Percentiles rank a stretch among this genome's conserved stretches.
Conservation (phyloP, 2,113 vertebrate genomes). For the Narcine bancroftii region DNA sequence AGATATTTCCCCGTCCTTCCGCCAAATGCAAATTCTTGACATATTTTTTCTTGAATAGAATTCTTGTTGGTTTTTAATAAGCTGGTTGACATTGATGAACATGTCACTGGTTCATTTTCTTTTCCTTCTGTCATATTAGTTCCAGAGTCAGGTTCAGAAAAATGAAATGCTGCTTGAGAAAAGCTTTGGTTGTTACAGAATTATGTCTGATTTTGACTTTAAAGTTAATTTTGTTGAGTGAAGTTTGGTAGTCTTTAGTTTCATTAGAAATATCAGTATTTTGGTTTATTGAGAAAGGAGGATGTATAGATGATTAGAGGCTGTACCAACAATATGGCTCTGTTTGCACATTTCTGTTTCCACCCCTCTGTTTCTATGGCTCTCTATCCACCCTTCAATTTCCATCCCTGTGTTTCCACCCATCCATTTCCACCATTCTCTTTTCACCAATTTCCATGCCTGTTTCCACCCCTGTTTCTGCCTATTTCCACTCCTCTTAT, state of each 20-base stretch:
- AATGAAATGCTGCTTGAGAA: conserved; percentile 33
- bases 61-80: conserved; percentile 42
- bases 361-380: too few species aligned
- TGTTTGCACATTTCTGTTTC: too few species aligned
- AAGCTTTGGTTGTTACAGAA: conserved; percentile 41
- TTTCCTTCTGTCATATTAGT: conserved; percentile 43
- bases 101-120: conserved; percentile 41
- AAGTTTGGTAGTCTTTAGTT: neutral
- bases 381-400: too few species aligned
- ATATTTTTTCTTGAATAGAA: conserved; percentile 47
- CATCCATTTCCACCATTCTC: too few species aligned
- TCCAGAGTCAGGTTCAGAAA: conserved; percentile 33
- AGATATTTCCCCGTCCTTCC: too few species aligned
- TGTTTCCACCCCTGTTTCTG: too few species aligned
- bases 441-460: too few species aligned
- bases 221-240: conserved; percentile 1
- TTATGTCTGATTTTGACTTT: conserved; percentile 33
- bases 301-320: neutral
- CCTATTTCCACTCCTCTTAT: too few species aligned
- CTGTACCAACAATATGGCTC: neutral
- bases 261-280: neutral
- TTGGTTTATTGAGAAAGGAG: neutral
- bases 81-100: conserved; percentile 40
- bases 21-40: conserved; percentile 50
- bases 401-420: too few species aligned